Evolutionary conservation across 2,888 invertebrate species (phyloP), one percentile per base, ranked within the genome.

Genomic region (Pseudanteris insignis): DNA sequence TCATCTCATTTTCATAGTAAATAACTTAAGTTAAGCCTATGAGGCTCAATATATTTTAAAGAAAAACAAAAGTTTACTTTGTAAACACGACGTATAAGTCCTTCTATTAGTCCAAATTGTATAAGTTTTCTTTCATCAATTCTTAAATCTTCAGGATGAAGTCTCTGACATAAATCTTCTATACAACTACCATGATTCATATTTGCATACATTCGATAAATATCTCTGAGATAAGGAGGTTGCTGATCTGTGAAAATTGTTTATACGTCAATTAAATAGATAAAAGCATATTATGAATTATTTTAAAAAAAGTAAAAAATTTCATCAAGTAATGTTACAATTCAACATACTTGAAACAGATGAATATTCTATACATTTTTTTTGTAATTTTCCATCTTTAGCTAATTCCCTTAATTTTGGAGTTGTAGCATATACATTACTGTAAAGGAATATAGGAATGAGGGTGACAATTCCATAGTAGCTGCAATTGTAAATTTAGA

Each of bases 51-150:
- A n/a, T n/a, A n/a, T n/a, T 21, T 21, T 21, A 21, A 21, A 21
- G 21, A 5, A 21, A 21, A 26, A 8, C 2, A 8, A 11, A 12
- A 12, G 10, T 36, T 12, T 65, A 88, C 88, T 83, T 92, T 92
- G 70, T 93, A 88, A 0, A 94, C 86, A 65, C 92, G 83, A 21
- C 92, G 83, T 51, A 96, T 91, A 3, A 94, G 83, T 0, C 91
- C 91, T 74, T 93, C 89, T 2, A 94, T 84, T n/a, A 94, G 83
- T 1, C 94, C 94, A 79, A 93, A 95, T 68, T 94, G 90, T 41
- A 94, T 89, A 36, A 95, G 84, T 72, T 89, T 89, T 66, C 91
- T 83, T 81, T 91, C 91, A 74, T 92, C 89, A 69, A 92, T 89
- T 67, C 88, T 86, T 34, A 90, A 81, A 65, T 86, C 86, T 66